These are phyloP conservation scores for Stenolophus ochropezus DNA, from an alignment of 2,888 invertebrate species.

Conservation along the genomic window DNA sequence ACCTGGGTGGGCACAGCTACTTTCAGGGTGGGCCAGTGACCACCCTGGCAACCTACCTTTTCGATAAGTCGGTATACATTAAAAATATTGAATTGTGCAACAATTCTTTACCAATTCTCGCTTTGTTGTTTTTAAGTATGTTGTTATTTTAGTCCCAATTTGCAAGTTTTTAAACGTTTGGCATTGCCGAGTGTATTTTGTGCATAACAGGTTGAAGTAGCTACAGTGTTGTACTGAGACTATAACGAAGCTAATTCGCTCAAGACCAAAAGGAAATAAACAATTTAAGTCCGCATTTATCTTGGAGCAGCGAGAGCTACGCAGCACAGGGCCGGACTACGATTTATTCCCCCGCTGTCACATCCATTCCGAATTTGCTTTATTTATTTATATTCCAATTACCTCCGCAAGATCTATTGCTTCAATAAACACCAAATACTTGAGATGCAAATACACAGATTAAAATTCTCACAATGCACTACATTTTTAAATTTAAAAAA, in stretches of 20 bases:
- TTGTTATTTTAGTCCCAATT: neutral
- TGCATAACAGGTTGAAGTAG: conserved; percentile 20
- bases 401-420: neutral
- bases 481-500: neutral
- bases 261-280: conserved; percentile 55
- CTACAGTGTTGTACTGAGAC: conserved; percentile 26
- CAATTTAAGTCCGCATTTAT: conserved; percentile 56
- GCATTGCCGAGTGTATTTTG: conserved; percentile 16
- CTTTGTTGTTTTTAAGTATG: neutral
- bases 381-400: neutral
- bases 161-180: neutral
- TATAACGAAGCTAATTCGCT: conserved; percentile 53
- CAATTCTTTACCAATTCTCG: too few species aligned
- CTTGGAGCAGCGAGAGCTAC: conserved; percentile 33
- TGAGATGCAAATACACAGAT: neutral
- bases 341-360: neutral
- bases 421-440: neutral
- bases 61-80: too few species aligned
- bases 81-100: too few species aligned
- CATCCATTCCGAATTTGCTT: neutral
- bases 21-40: too few species aligned
- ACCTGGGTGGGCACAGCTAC: too few species aligned
- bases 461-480: neutral
- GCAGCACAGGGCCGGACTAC: neutral
- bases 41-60: too few species aligned